Base-by-base conservation (phyloP, 1,140 invertebrate genomes). In the Bombus fervidus region DNA sequence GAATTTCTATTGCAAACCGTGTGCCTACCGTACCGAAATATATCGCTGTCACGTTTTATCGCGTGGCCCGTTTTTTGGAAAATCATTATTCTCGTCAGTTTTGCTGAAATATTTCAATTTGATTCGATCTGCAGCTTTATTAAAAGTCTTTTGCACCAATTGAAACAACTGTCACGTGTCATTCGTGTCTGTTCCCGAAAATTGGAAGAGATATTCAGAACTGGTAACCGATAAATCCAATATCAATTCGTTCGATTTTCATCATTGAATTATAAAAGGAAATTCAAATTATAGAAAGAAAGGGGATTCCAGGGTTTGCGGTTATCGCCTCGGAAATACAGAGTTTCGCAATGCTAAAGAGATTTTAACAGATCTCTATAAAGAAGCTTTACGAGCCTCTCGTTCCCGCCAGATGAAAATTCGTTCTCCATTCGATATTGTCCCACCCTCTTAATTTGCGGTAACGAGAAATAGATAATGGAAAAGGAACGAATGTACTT, bases 381-480 rank as follows among this genome's bases (percentile, higher is more conserved):
- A 62, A 84, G 34, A 69, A 37, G n/a, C 41, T 79, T 71, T 71
- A 78, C 64, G 82, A 68, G 37, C 8, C 25, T 13, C 74, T 15
- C 39, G 43, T 71, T 78, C 59, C n/a, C 10, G 13, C 22, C 41
- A 9, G 66, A 34, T 39, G 71, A 73, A 74, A 37, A 71, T 86
- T 59, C 85, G 12, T 71, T 81, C 53, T 39, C 37, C 74, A 41
- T 34, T 87, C 85, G 69, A 77, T 85, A 79, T 71, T 73, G 34
- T 62, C 57, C 71, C 53, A 12, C 39, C 13, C n/a, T 69, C 53
- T 47, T 85, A 86, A 88, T 90, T 76, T 74, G 57, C 81, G 59
- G 81, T 86, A 86, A 88, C 82, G 87, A 86, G 81, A 82, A 88
- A 86, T 62, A 72, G 81, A 88, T 86, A 81, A 84, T 81, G 85